Base-by-base conservation (phyloP, 1,140 invertebrate species). In the Ips typographus region DNA sequence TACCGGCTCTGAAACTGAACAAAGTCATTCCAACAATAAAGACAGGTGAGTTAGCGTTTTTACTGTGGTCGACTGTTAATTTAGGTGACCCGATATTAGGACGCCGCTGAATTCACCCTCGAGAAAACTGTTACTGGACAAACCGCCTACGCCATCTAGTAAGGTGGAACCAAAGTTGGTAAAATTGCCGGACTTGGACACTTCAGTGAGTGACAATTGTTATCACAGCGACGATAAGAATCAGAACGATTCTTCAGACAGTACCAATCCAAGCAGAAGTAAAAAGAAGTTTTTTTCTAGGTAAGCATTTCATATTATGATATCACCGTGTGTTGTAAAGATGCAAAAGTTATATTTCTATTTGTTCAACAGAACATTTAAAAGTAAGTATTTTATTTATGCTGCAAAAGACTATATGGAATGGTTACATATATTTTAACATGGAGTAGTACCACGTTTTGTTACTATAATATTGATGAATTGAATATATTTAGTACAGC, bases 1-100 rank as follows among this genome's bases (percentile, higher is more conserved):
- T 1, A 88, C 89, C 0, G 88, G 88, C 1, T 91, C 90, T 0
- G 90, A 92, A 73, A 92, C 90, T 1, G 91, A 92, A 73, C 87
- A 86, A 71, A 91, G 90, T 2, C 86, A 86, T 65, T 89, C 88
- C 0, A 85, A 87, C 73, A 88, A 86, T 49, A 80, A 78, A 72
- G 76, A 80, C 39, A 76, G 74, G 79, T 80, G 70, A 68, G 66
- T 22, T 36, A 8, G 36, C 22, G 41, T 62, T 63, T 65, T 66
- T 22, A 3, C 4, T 22, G 22, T 22, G 22, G 22, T 22, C 22
- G 22, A 22, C 22, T 22, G 22, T 22, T 22, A 22, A 22, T 22
- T 22, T 22, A 22, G 22, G 22, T 22, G 22, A 22, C 22, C 22
- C 44, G 44, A 47, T 47, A 47, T 52, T n/a, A 77, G 75, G 53